Evolutionary conservation across 2,888 invertebrate genomes (phyloP).

Genomic region (Phyllotreta striolata): DNA sequence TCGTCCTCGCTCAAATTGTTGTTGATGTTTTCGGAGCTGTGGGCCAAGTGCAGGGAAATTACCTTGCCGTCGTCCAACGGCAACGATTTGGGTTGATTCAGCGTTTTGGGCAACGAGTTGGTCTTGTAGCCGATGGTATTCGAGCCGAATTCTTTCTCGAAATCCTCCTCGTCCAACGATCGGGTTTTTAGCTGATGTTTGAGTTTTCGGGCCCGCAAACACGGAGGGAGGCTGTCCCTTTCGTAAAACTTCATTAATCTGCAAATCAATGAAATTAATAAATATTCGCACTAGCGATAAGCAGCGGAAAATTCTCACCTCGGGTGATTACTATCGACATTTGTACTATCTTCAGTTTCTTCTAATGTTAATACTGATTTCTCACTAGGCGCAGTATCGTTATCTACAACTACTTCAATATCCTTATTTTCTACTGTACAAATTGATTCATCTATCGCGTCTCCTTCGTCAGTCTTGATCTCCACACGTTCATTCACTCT

Average conservation of each 20-base stretch:
- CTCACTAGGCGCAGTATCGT: slow-evolving; percentile 30
- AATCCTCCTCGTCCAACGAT: slow-evolving; percentile 78
- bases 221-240: slow-evolving; percentile 65
- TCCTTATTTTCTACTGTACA: slow-evolving; percentile 54
- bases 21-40: slow-evolving; percentile 54
- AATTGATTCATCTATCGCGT: slow-evolving; percentile 49
- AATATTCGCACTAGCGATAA: not conserved
- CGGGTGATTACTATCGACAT: slow-evolving; percentile 22
- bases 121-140: slow-evolving; percentile 51
- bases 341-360: slow-evolving; percentile 33
- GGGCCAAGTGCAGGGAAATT: slow-evolving; percentile 53
- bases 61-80: slow-evolving; percentile 59
- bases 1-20: slow-evolving; percentile 46
- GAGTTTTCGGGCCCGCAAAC: slow-evolving; percentile 68
- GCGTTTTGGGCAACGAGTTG: slow-evolving; percentile 66
- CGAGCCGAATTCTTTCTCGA: slow-evolving; percentile 71
- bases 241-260: slow-evolving; percentile 54
- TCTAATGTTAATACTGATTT: slow-evolving; percentile 40
- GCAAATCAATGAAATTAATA: slow-evolving; percentile 1
- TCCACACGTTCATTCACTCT: slow-evolving; percentile 40
- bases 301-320: slow-evolving; percentile 44
- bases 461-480: slow-evolving; percentile 43
- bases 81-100: slow-evolving; percentile 66
- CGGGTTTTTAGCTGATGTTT: slow-evolving; percentile 72
- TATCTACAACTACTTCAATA: slow-evolving; percentile 30